These are phyloP conservation scores for Brachypodius melanocephalos DNA, from an alignment of 2,113 vertebrate genomes.

Conservation along the genomic window DNA sequence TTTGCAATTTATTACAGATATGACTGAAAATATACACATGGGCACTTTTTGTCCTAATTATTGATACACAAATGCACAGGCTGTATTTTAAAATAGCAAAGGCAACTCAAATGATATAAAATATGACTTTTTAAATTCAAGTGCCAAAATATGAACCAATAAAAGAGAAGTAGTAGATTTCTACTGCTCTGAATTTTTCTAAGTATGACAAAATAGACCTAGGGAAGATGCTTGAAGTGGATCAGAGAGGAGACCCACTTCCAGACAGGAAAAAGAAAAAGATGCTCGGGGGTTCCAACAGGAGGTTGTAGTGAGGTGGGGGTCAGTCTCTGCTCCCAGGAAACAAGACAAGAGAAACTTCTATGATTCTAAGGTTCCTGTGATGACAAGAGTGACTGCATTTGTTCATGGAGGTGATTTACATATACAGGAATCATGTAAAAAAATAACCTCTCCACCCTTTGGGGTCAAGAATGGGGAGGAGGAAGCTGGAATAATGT, in stretches of 20 bases:
- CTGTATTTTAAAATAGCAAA: neutral
- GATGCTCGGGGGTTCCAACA: neutral
- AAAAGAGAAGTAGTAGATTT: neutral
- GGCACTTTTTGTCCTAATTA: neutral
- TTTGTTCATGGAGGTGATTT: neutral
- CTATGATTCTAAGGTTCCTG: neutral
- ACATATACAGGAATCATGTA: rapidly evolving
- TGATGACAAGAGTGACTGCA: rapidly evolving
- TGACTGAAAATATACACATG: neutral
- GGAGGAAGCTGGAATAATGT: neutral
- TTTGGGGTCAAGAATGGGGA: neutral
- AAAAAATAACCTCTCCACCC: neutral
- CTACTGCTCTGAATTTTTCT: neutral
- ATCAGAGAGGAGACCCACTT: neutral
- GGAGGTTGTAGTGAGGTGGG: neutral
- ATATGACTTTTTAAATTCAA: neutral
- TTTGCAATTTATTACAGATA: neutral
- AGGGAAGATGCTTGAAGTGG: neutral
- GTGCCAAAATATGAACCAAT: neutral
- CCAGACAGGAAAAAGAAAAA: neutral
- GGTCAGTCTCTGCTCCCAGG: neutral
- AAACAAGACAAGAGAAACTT: neutral
- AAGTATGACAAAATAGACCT: neutral
- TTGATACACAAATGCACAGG: neutral
- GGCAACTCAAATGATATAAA: neutral